Percentiles rank a stretch among this genome's conserved stretches.
phyloP scores from a whole-genome alignment of 2,797 vertebrate genomes.

The Cyclura pinguis region DNA sequence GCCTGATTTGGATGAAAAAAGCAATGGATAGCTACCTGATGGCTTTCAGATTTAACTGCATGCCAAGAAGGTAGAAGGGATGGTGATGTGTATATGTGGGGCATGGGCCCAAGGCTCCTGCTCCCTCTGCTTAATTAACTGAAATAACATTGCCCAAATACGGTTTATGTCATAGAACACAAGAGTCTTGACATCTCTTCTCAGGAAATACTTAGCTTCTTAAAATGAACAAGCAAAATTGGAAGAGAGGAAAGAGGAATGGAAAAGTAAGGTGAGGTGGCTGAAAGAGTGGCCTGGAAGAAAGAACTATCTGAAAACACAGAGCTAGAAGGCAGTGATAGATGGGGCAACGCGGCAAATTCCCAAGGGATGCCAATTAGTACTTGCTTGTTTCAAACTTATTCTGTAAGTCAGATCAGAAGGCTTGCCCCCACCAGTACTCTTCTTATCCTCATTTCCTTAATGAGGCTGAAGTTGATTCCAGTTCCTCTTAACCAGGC shows the following conservation, averaged over 20 bases:
- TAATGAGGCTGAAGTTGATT: background rate
- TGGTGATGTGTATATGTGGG: background rate
- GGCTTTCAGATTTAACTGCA: background rate
- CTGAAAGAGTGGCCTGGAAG: background rate
- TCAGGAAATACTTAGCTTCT: background rate
- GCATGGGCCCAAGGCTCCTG: background rate
- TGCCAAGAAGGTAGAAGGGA: background rate
- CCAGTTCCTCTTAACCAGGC: background rate
- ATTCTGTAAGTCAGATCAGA: background rate
- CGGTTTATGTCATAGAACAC: no score
- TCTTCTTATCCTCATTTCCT: background rate
- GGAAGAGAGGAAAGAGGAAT: background rate
- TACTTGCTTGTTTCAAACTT: background rate
- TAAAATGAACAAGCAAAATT: background rate
- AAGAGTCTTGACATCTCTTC: background rate
- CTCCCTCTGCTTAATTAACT: background rate
- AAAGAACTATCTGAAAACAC: background rate
- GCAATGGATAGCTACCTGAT: background rate
- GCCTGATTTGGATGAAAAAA: background rate
- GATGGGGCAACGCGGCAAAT: background rate
- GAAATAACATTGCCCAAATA: background rate
- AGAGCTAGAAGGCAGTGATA: background rate
- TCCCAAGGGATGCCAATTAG: constrained; percentile 2
- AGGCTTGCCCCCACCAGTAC: background rate
- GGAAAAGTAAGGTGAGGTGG: background rate